These are phyloP conservation scores for Petaurus breviceps DNA, from an alignment of 2,113 vertebrate species.

Conservation along the genomic window DNA sequence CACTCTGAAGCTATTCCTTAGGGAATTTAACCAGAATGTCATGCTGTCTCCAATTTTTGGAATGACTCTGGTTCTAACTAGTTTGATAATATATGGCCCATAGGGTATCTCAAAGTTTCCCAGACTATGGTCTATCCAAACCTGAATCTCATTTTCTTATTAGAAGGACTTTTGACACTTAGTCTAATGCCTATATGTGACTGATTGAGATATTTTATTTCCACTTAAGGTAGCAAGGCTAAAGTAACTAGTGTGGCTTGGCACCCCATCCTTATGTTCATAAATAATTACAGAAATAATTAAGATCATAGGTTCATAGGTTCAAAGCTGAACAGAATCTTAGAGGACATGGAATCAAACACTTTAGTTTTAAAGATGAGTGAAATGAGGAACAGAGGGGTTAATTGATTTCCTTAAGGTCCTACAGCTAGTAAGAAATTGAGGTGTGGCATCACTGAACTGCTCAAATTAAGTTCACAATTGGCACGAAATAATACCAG, in stretches of 20 bases:
- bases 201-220: not conserved
- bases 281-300: not conserved
- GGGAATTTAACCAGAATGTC: not conserved
- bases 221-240: not conserved
- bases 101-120: not conserved
- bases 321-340: not conserved
- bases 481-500: not conserved
- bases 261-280: not conserved
- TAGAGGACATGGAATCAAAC: not conserved
- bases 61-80: not conserved
- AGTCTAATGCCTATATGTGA: not conserved
- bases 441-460: not conserved
- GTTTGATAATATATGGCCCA: not conserved
- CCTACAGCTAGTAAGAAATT: not conserved
- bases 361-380: not conserved
- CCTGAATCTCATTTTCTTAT: not conserved
- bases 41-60: not conserved
- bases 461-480: not conserved
- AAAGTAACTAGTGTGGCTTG: not conserved
- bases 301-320: not conserved
- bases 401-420: not conserved
- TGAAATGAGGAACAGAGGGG: not conserved
- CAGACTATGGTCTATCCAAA: not conserved
- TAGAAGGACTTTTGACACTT: not conserved
- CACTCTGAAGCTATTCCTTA: not conserved